These are phyloP conservation scores for Antrozous pallidus DNA, from an alignment of 2,797 vertebrate genomes.

Conservation along the genomic window DNA sequence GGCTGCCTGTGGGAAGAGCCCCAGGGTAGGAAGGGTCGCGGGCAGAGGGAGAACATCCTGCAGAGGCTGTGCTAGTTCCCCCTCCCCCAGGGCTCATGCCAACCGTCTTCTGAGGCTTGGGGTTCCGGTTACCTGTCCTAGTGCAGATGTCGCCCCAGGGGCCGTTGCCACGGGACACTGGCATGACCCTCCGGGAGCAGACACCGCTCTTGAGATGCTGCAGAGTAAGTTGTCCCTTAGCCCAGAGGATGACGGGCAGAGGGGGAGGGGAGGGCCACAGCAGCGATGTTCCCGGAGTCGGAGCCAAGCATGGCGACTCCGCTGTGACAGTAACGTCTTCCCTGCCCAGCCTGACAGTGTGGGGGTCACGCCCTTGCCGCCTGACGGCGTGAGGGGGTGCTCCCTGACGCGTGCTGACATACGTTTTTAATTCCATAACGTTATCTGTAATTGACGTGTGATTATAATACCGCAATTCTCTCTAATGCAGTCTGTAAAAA, in stretches of 20 bases:
- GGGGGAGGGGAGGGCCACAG: background rate
- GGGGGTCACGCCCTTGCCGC: background rate
- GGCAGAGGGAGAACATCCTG: background rate
- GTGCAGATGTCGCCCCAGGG: background rate
- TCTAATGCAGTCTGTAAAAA: conserved; percentile 93
- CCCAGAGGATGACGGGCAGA: background rate
- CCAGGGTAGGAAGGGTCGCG: too few species aligned
- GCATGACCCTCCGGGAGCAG: background rate
- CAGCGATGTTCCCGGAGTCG: background rate
- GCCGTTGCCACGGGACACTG: background rate
- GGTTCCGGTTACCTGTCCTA: background rate
- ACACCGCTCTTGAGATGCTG: background rate
- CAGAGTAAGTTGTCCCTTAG: background rate
- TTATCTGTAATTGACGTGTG: conserved; percentile 91
- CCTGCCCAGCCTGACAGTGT: background rate
- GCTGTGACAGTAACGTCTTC: background rate
- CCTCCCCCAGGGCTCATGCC: too few species aligned
- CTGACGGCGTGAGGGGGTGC: conserved; percentile 69
- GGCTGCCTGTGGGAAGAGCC: background rate
- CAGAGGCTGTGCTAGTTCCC: background rate
- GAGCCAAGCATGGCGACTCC: background rate
- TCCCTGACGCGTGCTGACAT: conserved; percentile 86
- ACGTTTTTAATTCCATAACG: conserved; percentile 90
- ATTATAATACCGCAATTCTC: conserved; percentile 92
- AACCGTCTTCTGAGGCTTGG: background rate